phyloP scores from a whole-genome alignment of 2,113 vertebrate species.

The Pachycephala philippinensis region DNA sequence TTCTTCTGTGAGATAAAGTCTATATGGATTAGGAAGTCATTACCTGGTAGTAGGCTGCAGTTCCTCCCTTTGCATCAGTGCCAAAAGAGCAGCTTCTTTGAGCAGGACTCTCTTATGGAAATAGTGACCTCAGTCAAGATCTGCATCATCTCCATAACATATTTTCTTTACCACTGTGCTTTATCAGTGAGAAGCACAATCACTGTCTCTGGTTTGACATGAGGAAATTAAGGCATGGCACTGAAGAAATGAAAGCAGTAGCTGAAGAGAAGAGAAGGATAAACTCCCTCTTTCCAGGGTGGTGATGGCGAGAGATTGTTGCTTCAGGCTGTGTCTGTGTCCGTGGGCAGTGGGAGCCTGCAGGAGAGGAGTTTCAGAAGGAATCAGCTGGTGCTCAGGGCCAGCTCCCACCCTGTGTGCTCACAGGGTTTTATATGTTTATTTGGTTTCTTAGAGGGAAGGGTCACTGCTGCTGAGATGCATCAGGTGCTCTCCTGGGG shows the following conservation, averaged over 20 bases:
- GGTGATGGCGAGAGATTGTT: not conserved
- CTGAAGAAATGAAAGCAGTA: not conserved
- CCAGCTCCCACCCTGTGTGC: not conserved
- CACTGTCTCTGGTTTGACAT: fast-evolving
- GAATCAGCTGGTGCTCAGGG: not conserved
- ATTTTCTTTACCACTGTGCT: not conserved
- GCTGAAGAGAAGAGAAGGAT: not conserved
- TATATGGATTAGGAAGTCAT: not conserved
- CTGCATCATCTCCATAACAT: not conserved
- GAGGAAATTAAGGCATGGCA: not conserved
- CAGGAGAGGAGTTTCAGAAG: not conserved
- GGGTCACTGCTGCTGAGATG: not conserved
- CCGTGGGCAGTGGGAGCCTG: fast-evolving
- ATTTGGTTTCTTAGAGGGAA: not conserved
- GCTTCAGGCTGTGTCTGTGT: not conserved
- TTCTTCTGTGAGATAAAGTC: not conserved
- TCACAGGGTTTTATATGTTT: no score
- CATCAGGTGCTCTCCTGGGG: not conserved
- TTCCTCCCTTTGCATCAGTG: not conserved
- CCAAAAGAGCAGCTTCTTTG: not conserved
- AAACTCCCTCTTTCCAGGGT: not conserved
- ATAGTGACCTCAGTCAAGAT: not conserved
- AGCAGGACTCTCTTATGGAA: not conserved
- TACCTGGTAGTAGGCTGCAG: not conserved
- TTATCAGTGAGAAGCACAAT: not conserved